Percentiles rank a stretch among this genome's conserved stretches.
phyloP scores from a whole-genome alignment of 2,797 vertebrate species.

The Schizopygopsis pylzovi region DNA sequence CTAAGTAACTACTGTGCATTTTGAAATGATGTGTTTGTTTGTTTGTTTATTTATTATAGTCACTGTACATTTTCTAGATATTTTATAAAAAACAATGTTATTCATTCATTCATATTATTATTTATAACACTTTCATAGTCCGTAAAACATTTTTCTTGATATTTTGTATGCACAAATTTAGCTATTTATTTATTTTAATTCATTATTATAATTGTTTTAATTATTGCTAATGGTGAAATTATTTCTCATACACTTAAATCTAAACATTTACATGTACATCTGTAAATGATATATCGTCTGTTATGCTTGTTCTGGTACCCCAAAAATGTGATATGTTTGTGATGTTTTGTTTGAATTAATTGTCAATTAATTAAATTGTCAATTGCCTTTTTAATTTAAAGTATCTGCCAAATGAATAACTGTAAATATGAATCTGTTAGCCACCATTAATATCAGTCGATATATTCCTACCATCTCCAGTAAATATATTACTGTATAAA shows the following conservation, averaged over 20 bases:
- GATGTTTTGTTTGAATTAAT: background rate
- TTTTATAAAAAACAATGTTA: background rate
- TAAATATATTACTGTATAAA: background rate
- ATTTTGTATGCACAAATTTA: background rate
- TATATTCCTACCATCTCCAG: background rate
- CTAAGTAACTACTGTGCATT: background rate
- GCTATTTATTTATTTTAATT: no score
- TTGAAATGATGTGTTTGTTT: no score
- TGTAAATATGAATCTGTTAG: background rate
- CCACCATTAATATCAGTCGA: background rate
- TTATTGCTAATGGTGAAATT: background rate
- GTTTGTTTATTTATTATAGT: background rate
- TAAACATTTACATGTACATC: background rate
- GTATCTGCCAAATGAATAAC: background rate
- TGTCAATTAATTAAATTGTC: no score
- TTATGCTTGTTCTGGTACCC: background rate
- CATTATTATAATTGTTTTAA: no score
- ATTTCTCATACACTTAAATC: background rate
- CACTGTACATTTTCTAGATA: background rate
- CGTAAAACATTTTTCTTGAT: background rate
- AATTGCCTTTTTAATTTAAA: conserved; percentile 8
- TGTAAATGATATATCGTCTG: background rate
- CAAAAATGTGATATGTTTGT: background rate
- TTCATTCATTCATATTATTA: background rate
- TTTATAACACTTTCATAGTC: background rate